These are phyloP conservation scores for Psittacula echo DNA, from an alignment of 2,797 vertebrate genomes.

Conservation along the genomic window DNA sequence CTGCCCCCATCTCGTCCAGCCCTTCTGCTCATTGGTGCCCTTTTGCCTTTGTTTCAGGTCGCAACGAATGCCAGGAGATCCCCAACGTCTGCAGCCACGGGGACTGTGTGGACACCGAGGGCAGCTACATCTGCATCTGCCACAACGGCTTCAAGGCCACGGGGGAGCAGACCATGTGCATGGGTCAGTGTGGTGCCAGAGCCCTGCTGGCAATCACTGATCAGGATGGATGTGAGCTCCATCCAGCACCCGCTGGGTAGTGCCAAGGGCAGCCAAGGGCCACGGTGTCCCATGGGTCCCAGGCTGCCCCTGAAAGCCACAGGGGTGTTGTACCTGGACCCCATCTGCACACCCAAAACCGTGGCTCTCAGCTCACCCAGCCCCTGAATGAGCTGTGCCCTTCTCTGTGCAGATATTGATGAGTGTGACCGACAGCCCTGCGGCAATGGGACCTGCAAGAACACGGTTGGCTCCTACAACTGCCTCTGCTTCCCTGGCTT, in stretches of 20 bases:
- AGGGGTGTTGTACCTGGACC: background rate
- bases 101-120: conserved; percentile 90
- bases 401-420: conserved; percentile 83
- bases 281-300: background rate
- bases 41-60: conserved; percentile 74
- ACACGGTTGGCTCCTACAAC: conserved; percentile 93
- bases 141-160: conserved; percentile 93
- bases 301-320: background rate
- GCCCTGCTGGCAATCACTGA: background rate
- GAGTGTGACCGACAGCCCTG: conserved; percentile 92
- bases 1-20: background rate
- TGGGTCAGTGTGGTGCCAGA: conserved; percentile 79
- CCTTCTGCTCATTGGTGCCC: background rate
- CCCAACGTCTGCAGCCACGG: conserved; percentile 92
- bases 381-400: background rate
- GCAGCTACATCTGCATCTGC: conserved; percentile 91
- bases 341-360: background rate
- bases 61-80: conserved; percentile 92
- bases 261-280: background rate
- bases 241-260: background rate
- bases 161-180: conserved; percentile 90
- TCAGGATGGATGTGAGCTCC: background rate
- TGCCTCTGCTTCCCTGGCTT: conserved; percentile 95
- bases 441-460: conserved; percentile 93
- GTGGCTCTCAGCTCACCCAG: background rate